Evolutionary conservation across 37 sponge, comb jelly and placozoan species (phyloP), one percentile per base, ranked within the genome.

Genomic region (Chondrilla cf. caribensis): DNA sequence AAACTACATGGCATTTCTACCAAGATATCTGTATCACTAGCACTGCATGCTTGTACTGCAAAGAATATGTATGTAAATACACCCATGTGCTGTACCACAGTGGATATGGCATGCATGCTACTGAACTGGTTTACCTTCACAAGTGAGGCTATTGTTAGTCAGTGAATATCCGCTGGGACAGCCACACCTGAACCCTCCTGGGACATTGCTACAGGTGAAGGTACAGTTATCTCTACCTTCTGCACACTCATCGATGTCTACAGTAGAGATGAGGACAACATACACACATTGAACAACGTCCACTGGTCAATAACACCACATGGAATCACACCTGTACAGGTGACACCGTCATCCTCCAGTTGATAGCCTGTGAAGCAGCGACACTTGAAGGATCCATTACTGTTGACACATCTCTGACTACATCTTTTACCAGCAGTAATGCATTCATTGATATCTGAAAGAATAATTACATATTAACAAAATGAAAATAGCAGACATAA

Each of bases 381-480:
- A 40, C 76, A 73, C 15, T 37, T 22, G 25, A 42, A 73, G 41
- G 76, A 73, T 15, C 76, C 76, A 4, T 73, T 25, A 40, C 76
- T 40, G 25, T 73, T 73, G 76, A 73, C 76, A 73, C 76, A 73
- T 40, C 42, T 9, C 24, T 73, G 76, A 38, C 41, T 39, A 25
- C 76, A 73, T 1, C 25, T 62, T 15, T 28, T 38, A 15, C 41
- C 76, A 4, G 6, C 25, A 42, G 38, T 25, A 4, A 38, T 4
- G 41, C 76, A 73, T 40, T 73, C 76, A 24, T 73, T 39, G 36
- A 73, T 73, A 43, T 73, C 76, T 73, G 25, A 67, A 67, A 47
- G 51, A 47, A 47, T 11, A 47, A 47, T 6, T 47, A 47, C 51
- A 47, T 14, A 11, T 47, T 6, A 47, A 47, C 6, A 6, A 11